These are phyloP conservation scores for Zophobas morio DNA, from an alignment of 1,140 invertebrate species.

Conservation along the genomic window DNA sequence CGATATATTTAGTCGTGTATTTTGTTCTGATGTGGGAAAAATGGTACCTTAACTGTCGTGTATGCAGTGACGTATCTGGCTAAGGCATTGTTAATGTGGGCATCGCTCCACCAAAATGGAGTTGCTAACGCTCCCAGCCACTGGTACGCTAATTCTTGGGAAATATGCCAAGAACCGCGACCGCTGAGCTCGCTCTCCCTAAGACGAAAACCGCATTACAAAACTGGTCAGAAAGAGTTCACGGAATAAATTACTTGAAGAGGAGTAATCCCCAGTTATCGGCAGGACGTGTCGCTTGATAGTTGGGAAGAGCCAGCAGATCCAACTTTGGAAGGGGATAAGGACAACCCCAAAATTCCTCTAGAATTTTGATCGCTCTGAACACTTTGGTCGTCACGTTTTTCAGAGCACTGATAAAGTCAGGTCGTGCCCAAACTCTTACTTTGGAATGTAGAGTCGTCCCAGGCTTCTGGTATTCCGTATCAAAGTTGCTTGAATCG, in stretches of 20 bases:
- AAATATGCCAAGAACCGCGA: slow-evolving; percentile 73
- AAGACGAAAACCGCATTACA: slow-evolving; percentile 50
- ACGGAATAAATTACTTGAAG: slow-evolving; percentile 75
- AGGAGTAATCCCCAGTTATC: slow-evolving; percentile 85
- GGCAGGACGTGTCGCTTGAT: slow-evolving; percentile 77
- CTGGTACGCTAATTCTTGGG: slow-evolving; percentile 80
- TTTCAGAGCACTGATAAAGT: slow-evolving; percentile 75
- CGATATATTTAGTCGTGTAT: no score
- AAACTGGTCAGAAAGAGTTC: neutral
- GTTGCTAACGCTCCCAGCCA: slow-evolving; percentile 84
- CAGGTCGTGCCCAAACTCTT: slow-evolving; percentile 80
- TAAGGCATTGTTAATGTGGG: slow-evolving; percentile 79
- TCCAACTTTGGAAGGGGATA: slow-evolving; percentile 85
- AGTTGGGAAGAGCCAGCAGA: slow-evolving; percentile 87
- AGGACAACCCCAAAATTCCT: slow-evolving; percentile 78
- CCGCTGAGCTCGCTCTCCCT: slow-evolving; percentile 80
- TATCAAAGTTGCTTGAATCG: slow-evolving; percentile 5
- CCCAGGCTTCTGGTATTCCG: slow-evolving; percentile 5
- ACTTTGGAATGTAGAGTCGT: slow-evolving; percentile 59
- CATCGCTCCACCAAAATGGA: slow-evolving; percentile 80
- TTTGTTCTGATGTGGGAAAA: no score
- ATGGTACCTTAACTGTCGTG: slow-evolving; percentile 74
- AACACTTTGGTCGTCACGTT: slow-evolving; percentile 76
- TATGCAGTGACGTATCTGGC: slow-evolving; percentile 81
- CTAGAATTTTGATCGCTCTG: slow-evolving; percentile 76